Base-by-base conservation (phyloP, 2,888 invertebrate genomes). In the Watsonalla cultraria region DNA sequence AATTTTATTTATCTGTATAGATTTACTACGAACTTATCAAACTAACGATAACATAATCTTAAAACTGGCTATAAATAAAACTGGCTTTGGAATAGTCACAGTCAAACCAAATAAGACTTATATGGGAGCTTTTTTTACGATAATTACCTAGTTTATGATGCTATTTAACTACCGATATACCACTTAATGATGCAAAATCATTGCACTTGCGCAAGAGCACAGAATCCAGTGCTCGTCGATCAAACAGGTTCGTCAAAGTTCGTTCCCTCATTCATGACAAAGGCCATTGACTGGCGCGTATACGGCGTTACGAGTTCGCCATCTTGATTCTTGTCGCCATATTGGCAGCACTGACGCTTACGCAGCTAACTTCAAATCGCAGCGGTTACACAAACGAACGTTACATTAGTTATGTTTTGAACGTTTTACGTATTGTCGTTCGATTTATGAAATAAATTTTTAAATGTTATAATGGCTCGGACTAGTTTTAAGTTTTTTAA, bases 401-500 rank as follows among this genome's bases (percentile, higher is more conserved):
- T 85, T 86, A 82, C 67, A 74, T 80, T 86, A 85, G 81, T 82
- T 82, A 76, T 83, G 79, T 82, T 84, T 83, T 84, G 76, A 84
- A 82, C 76, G 58, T 76, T 79, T 78, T 66, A 71, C 69, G 67
- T 66, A 66, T 65, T 56, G 55, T 57, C 65, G 54, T 66, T 64
- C 54, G 59, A 57, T 54, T 52, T 64, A 66, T 60, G 57, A 70
- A 64, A 61, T 61, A 60, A 66, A 62, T 55, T 56, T 57, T 66
- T 57, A 49, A 35, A 54, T 62, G 74, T 77, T 62, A 70, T 79
- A 84, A 85, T 86, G 80, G 74, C 81, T 76, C 64, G 66, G 60
- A 70, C 57, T 64, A 61, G 57, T 59, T 54, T 55, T 11, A 51
- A 52, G 55, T 59, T 60, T 59, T 59, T 56, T 54, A 55, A 53